These are phyloP conservation scores for Paratrypauchen microcephalus DNA, from an alignment of 2,797 vertebrate genomes.

Conservation along the genomic window DNA sequence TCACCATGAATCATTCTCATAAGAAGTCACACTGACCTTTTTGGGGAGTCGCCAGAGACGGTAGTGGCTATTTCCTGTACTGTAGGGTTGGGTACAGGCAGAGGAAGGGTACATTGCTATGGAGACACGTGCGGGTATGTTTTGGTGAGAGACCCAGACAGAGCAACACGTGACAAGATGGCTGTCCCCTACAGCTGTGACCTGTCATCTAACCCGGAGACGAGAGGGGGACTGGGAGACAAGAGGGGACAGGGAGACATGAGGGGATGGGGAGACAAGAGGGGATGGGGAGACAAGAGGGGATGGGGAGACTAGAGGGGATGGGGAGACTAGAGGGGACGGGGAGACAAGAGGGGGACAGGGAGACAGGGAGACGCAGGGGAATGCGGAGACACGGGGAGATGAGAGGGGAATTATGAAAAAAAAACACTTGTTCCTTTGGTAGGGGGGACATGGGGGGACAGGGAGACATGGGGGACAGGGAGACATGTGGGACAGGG, in stretches of 20 bases:
- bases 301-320: too few species aligned
- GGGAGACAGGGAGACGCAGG: slow-evolving; percentile 30
- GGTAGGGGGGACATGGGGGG: slow-evolving; percentile 3
- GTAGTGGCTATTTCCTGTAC: slow-evolving; percentile 55
- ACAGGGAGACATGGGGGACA: slow-evolving; percentile 22
- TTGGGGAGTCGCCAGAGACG: slow-evolving; percentile 47
- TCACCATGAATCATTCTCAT: slow-evolving; percentile 53
- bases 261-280: too few species aligned
- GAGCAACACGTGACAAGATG: slow-evolving; percentile 69
- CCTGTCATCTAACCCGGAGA: slow-evolving; percentile 71
- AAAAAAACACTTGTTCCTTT: too few species aligned
- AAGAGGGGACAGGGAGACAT: not conserved
- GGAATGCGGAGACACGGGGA: slow-evolving; percentile 30
- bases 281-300: too few species aligned
- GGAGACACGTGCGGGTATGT: slow-evolving; percentile 67
- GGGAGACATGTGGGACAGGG: slow-evolving; percentile 13
- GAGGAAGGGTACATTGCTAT: slow-evolving; percentile 52
- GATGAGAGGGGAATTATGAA: too few species aligned
- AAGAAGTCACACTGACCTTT: slow-evolving; percentile 69
- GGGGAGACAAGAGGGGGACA: not conserved
- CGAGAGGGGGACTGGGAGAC: slow-evolving; percentile 38
- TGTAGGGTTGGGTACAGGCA: slow-evolving; percentile 42
- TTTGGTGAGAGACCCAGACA: slow-evolving; percentile 61
- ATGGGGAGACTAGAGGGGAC: too few species aligned
- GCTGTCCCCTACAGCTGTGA: slow-evolving; percentile 74